These are phyloP conservation scores for Ephestia elutella DNA, from an alignment of 1,140 invertebrate genomes.

Conservation along the genomic window DNA sequence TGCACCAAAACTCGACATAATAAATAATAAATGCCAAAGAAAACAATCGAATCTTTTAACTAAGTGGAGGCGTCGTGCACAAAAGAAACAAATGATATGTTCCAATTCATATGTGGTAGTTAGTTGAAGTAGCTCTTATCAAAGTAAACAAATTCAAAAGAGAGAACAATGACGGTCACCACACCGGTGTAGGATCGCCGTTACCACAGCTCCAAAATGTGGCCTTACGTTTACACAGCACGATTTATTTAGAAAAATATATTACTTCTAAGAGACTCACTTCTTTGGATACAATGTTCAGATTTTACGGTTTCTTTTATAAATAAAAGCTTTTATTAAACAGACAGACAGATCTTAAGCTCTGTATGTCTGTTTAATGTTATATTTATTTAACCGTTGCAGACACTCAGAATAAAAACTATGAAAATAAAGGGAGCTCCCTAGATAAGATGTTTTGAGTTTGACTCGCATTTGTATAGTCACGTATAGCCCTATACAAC, in stretches of 20 bases:
- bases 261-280: too few relatives aligned
- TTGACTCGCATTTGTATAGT: too few relatives aligned
- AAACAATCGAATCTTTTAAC: slow-evolving; percentile 58
- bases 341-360: too few relatives aligned
- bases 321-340: too few relatives aligned
- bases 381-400: too few relatives aligned
- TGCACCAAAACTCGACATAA: slow-evolving; percentile 38
- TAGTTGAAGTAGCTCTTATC: slow-evolving; percentile 66
- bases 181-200: slow-evolving; percentile 34
- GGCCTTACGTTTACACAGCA: slow-evolving; percentile 13
- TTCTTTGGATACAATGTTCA: too few relatives aligned
- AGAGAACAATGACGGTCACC: slow-evolving; percentile 56
- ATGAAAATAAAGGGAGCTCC: too few relatives aligned
- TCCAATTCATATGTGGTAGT: slow-evolving; percentile 61
- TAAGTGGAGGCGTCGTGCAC: slow-evolving; percentile 55
- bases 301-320: too few relatives aligned
- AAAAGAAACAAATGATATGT: slow-evolving; percentile 60
- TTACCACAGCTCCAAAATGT: slow-evolving; percentile 36
- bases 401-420: too few relatives aligned
- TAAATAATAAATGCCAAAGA: slow-evolving; percentile 54
- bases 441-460: too few relatives aligned
- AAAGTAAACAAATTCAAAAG: slow-evolving; percentile 61
- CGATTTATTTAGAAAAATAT: slow-evolving; percentile 3
- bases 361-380: too few relatives aligned
- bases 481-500: too few relatives aligned